Conservation (phyloP, 2,113 vertebrate species). For the Atlantisia rogersi region DNA sequence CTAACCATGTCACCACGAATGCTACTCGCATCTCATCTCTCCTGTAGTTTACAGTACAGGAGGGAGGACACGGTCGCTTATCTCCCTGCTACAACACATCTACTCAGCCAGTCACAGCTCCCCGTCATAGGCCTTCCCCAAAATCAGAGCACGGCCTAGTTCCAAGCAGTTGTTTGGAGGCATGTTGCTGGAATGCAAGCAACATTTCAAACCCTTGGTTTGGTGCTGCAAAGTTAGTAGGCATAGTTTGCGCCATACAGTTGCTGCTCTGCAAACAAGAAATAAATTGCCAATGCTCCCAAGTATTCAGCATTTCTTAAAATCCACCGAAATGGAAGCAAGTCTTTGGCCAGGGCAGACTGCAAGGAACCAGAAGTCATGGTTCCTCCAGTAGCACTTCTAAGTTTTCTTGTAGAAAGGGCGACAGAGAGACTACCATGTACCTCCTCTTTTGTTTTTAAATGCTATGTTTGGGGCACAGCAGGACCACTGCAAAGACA, state of each 20-base stretch:
- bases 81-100: neutral
- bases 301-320: neutral
- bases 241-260: accelerated
- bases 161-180: neutral
- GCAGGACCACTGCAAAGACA: neutral
- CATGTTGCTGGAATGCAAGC: neutral
- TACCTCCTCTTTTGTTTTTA: neutral
- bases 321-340: neutral
- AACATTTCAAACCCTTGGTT: neutral
- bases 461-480: neutral
- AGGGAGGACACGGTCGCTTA: neutral
- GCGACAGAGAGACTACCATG: neutral
- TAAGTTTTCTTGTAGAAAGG: neutral
- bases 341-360: neutral
- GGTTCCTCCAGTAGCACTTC: neutral
- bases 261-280: neutral
- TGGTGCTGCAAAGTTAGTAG: neutral
- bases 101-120: neutral
- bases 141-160: neutral
- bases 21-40: neutral
- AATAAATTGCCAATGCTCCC: neutral
- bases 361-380: neutral
- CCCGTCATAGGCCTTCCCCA: neutral
- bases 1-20: neutral
- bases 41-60: neutral